Base-by-base conservation (phyloP, 2,888 invertebrate species). In the Sinotaia quadrata region DNA sequence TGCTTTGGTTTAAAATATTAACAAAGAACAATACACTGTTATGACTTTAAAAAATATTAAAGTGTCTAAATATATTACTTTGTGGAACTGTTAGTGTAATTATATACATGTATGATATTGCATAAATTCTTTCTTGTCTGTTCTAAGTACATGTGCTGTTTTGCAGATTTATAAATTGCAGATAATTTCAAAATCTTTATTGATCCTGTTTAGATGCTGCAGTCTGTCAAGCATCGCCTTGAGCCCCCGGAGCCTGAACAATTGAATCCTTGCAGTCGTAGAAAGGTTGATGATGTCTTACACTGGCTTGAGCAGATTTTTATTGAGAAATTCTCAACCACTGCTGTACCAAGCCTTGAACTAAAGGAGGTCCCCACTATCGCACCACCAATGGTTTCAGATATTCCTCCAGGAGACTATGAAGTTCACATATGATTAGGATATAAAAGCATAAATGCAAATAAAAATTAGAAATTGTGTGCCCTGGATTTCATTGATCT, bases 151-250 rank as follows among this genome's bases (percentile, higher is more conserved):
- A n/a, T n/a, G n/a, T n/a, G n/a, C n/a, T n/a, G n/a, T n/a, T n/a
- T n/a, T n/a, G n/a, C n/a, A n/a, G n/a, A n/a, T n/a, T n/a, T n/a
- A n/a, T n/a, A n/a, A n/a, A n/a, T n/a, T n/a, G n/a, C n/a, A n/a
- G n/a, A n/a, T n/a, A n/a, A n/a, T n/a, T 47, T 7, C 4, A 47
- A 21, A 21, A 4, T 47, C 15, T 12, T 8, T 18, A 21, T 18
- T 41, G 8, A 21, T 47, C 18, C 47, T 52, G 4, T 67, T 21
- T 67, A 81, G 81, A 77, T 81, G 79, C 33, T 81, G 29, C 71
- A 76, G 57, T 81, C 81, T 10, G 68, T 80, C 15, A 73, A 71
- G 47, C 61, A 68, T n/a, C 68, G 61, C n/a, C 59, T 75, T 31
- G 61, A 69, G 18, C 69, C 71, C 8, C 60, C 62, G 3, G 67